Evolutionary conservation across 2,113 vertebrate species (phyloP).

Genomic region (Nothoprocta pentlandii): DNA sequence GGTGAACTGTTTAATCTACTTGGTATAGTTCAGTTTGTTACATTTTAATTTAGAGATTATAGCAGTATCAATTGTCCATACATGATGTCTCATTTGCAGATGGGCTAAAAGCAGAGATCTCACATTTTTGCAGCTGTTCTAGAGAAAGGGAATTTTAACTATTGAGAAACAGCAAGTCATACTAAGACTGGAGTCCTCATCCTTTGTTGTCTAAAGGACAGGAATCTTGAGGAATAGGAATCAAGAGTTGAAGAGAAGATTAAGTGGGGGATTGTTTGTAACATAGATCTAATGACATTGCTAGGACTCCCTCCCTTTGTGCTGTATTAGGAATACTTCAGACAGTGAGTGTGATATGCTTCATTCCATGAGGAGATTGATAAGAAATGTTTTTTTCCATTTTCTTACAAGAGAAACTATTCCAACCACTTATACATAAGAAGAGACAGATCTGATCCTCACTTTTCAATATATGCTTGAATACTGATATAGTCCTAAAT

Average conservation of each 20-base stretch:
- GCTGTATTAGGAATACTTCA: not conserved
- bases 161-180: not conserved
- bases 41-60: not conserved
- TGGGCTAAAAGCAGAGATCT: not conserved
- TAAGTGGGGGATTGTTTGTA: not conserved
- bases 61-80: not conserved
- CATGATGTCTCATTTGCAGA: not conserved
- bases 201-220: not conserved
- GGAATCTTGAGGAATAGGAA: not conserved
- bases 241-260: not conserved
- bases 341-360: not conserved
- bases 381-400: not conserved
- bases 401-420: not conserved
- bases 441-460: not conserved
- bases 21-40: not conserved
- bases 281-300: not conserved
- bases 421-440: rapidly evolving
- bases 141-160: not conserved
- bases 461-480: not conserved
- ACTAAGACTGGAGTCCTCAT: not conserved
- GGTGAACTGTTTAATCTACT: not conserved
- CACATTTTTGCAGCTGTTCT: not conserved
- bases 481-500: not conserved
- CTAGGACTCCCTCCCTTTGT: not conserved
- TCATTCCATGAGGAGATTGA: not conserved